Percentiles rank a stretch among this genome's conserved stretches.
Conservation (phyloP, 2,113 vertebrate species). For the Microtus pennsylvanicus region DNA sequence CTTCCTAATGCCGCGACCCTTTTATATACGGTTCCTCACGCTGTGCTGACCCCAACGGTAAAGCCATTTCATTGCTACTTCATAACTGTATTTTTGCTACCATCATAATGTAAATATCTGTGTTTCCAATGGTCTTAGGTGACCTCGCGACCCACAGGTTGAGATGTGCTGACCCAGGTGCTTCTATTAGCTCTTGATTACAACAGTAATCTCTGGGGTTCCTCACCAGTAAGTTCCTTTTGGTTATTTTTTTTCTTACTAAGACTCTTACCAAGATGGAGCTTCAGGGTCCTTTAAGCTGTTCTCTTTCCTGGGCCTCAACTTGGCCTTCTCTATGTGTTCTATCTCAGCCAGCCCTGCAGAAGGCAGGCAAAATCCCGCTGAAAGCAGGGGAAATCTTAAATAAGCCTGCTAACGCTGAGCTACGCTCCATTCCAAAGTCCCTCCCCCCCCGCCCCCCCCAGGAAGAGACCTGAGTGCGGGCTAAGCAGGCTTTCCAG, state of each 20-base stretch:
- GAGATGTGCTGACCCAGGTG: not conserved
- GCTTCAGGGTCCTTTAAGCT: not conserved
- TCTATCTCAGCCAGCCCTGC: not conserved
- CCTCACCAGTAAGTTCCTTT: not conserved
- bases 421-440: not conserved
- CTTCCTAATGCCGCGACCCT: not conserved
- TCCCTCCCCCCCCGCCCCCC: too few relatives aligned
- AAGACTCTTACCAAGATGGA: not conserved
- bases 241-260: constrained; percentile 5
- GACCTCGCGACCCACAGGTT: not conserved
- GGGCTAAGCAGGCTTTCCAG: too few relatives aligned
- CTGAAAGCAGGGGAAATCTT: not conserved
- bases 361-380: not conserved
- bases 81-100: not conserved
- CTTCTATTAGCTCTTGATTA: not conserved
- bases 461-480: not conserved
- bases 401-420: not conserved
- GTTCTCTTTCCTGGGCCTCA: not conserved
- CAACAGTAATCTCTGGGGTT: not conserved
- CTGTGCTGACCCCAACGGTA: not conserved
- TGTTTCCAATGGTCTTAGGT: not conserved
- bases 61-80: not conserved
- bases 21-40: not conserved
- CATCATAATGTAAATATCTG: not conserved
- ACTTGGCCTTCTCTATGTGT: not conserved